Evolutionary conservation across 1,140 invertebrate genomes (phyloP), one percentile per base, ranked within the genome.

Genomic region (Atopsyche davidsoni): DNA sequence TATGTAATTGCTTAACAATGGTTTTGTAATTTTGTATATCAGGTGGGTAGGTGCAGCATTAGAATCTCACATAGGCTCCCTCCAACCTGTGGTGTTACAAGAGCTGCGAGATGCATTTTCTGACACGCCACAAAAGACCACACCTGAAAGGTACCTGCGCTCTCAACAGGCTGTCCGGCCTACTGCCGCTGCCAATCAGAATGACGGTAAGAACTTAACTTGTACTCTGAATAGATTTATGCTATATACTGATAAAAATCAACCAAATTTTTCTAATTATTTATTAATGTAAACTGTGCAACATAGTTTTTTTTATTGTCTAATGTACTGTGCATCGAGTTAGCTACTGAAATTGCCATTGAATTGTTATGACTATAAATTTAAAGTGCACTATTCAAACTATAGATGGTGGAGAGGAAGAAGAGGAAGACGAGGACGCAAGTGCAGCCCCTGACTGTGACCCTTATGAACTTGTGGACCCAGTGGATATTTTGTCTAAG

Each of bases 401-500:
- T 50, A n/a, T 18, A 57, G 43, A 47, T 48, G 68, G 68, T 28
- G 64, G 57, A 4, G 59, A 60, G 18, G 45, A 51, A 23, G 74
- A 78, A 50, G 80, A 79, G 2, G 79, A 80, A 31, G 75, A 71
- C 2, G 77, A 77, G 28, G 78, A 75, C 9, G 79, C 79, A 24
- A 72, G 65, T 19, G 82, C 70, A 45, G 73, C 71, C 3, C 77
- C 77, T 22, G 88, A 92, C 44, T 75, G 95, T 14, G 95, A 98
- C 76, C 85, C 92, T 0, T 93, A 87, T 64, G 95, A 98, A 42
- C 68, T 97, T 1, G 64, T 96, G 4, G 86, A 92, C 59, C 86
- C 94, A 0, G 90, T 96, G 19, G 91, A 98, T 63, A 92, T 99
- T 60, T 63, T 98, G 0, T 84, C 87, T 2, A 87, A 94, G 66